phyloP scores from a whole-genome alignment of 2,888 invertebrate genomes.

The Diploptera punctata region DNA sequence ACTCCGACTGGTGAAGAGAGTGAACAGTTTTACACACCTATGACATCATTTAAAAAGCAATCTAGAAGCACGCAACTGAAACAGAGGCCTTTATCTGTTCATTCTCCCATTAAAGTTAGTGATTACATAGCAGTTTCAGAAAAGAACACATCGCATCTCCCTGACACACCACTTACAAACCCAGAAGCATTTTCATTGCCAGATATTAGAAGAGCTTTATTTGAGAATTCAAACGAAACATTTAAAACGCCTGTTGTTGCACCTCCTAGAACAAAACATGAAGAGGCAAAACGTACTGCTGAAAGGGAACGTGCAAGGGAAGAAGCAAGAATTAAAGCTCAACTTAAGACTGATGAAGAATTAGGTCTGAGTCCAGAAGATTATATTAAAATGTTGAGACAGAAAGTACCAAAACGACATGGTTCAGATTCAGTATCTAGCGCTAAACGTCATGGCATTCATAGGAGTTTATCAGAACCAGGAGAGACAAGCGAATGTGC shows the following conservation, averaged over 20 bases:
- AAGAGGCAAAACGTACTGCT: constrained; percentile 58
- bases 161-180: constrained; percentile 49
- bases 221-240: constrained; percentile 49
- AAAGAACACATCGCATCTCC: constrained; percentile 30
- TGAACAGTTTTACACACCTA: constrained; percentile 42
- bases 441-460: constrained; percentile 42
- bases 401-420: constrained; percentile 51
- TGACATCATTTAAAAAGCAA: constrained; percentile 40
- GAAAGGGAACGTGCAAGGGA: constrained; percentile 66
- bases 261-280: constrained; percentile 58
- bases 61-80: constrained; percentile 13
- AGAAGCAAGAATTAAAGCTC: constrained; percentile 68
- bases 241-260: constrained; percentile 62
- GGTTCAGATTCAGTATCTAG: neutral
- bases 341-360: constrained; percentile 75
- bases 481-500: neutral
- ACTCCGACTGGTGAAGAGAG: constrained; percentile 35
- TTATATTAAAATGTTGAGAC: constrained; percentile 62
- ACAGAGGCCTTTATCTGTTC: constrained; percentile 44
- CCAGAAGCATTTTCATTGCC: constrained; percentile 56
- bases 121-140: constrained; percentile 20
- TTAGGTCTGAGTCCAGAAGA: constrained; percentile 75
- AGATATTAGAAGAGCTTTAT: constrained; percentile 54
- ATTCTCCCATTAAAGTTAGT: constrained; percentile 40
- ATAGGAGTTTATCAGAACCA: constrained; percentile 32